phyloP scores from a whole-genome alignment of 2,797 vertebrate genomes.

The Trematomus bernacchii region DNA sequence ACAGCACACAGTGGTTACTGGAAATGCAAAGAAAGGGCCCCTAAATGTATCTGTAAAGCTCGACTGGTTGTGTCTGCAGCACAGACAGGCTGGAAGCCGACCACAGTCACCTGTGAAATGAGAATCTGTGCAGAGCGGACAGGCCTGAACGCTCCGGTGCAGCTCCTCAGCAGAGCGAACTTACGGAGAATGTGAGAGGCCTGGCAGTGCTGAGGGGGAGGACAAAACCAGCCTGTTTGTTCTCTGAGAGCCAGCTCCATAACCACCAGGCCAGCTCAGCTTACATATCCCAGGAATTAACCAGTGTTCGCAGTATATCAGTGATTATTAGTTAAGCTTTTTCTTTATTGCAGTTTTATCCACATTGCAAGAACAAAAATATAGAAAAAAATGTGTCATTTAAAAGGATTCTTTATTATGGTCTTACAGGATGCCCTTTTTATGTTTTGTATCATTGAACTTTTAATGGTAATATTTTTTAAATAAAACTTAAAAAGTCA shows the following conservation, averaged over 20 bases:
- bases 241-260: slow-evolving; percentile 74
- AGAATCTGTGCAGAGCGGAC: slow-evolving; percentile 82
- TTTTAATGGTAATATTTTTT: slow-evolving; percentile 84
- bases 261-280: slow-evolving; percentile 74
- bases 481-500: slow-evolving; percentile 76
- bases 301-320: slow-evolving; percentile 59
- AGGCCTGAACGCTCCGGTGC: slow-evolving; percentile 78
- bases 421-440: slow-evolving; percentile 77
- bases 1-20: slow-evolving; percentile 64
- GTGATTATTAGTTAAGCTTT: slow-evolving; percentile 61
- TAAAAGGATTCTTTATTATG: slow-evolving; percentile 73
- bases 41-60: slow-evolving; percentile 80
- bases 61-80: slow-evolving; percentile 77
- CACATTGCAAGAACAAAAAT: slow-evolving; percentile 51
- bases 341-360: slow-evolving; percentile 59
- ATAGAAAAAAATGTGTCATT: slow-evolving; percentile 51
- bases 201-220: slow-evolving; percentile 69
- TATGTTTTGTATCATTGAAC: slow-evolving; percentile 83
- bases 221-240: slow-evolving; percentile 75
- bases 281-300: slow-evolving; percentile 71
- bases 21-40: slow-evolving; percentile 78
- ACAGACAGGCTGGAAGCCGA: slow-evolving; percentile 79
- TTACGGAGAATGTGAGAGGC: slow-evolving; percentile 79
- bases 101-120: slow-evolving; percentile 88
- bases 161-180: slow-evolving; percentile 77